These are phyloP conservation scores for Ammospiza caudacuta DNA, from an alignment of 2,113 vertebrate species.

Conservation along the genomic window DNA sequence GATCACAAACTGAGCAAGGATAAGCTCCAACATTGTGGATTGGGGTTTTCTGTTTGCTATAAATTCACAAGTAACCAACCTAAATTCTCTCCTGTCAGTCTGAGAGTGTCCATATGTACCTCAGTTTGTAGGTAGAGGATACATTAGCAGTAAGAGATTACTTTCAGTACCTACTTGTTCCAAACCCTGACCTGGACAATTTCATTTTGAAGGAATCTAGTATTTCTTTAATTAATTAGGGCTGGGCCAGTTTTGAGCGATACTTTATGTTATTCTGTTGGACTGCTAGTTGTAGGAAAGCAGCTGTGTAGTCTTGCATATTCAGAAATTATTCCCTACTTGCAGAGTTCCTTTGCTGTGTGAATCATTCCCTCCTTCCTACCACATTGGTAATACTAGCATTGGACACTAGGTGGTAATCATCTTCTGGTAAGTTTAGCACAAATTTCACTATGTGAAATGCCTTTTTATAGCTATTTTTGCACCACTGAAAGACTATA, in stretches of 20 bases:
- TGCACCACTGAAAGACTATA: not conserved
- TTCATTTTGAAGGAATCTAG: not conserved
- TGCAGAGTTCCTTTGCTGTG: not conserved
- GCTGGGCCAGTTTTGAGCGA: not conserved
- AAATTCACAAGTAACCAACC: not conserved
- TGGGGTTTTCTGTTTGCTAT: not conserved
- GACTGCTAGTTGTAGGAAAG: not conserved
- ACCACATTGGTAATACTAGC: not conserved
- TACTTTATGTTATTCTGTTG: not conserved
- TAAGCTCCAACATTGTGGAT: not conserved
- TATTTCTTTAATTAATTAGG: not conserved
- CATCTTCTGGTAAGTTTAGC: not conserved
- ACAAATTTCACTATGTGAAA: not conserved
- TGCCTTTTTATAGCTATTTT: not conserved
- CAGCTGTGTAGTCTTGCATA: not conserved
- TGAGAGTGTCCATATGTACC: not conserved
- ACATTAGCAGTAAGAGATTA: not conserved
- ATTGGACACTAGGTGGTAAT: constrained; percentile 40
- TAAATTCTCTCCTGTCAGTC: not conserved
- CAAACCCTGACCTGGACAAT: not conserved
- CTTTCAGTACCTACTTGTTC: not conserved
- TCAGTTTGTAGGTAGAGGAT: not conserved
- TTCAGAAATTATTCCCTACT: not conserved
- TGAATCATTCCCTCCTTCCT: not conserved
- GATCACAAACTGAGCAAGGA: not conserved